Conservation (phyloP, 2,797 vertebrate species). For the Chelon labrosus region DNA sequence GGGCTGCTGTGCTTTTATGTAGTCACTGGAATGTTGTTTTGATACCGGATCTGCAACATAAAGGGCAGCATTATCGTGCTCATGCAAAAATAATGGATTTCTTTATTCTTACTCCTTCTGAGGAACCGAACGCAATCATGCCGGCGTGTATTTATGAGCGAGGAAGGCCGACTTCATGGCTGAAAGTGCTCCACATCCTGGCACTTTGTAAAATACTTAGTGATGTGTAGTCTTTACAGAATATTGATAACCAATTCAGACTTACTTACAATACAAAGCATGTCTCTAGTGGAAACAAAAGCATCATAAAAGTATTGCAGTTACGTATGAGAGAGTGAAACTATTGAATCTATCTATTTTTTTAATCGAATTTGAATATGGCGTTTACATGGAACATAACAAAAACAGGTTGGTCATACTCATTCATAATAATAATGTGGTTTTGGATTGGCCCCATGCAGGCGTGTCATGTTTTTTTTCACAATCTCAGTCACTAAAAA, state of each 20-base stretch:
- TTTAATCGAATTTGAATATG: not conserved
- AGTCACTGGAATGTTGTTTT: conserved; percentile 31
- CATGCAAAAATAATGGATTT: conserved; percentile 3
- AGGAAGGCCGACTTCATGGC: not conserved
- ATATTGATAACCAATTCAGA: not conserved
- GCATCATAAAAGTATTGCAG: not conserved
- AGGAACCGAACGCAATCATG: not conserved
- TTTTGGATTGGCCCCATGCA: not conserved
- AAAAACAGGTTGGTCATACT: not conserved
- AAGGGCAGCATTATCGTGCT: not conserved
- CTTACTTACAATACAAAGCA: not conserved
- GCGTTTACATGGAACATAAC: not conserved
- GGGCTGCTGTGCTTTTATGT: conserved; percentile 11
- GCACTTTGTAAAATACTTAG: not conserved
- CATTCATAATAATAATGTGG: not conserved
- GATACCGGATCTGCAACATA: conserved; percentile 5
- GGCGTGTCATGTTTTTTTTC: too few relatives aligned
- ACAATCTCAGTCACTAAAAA: not conserved
- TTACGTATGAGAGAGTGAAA: not conserved
- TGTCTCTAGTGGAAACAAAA: not conserved
- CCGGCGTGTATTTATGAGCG: not conserved
- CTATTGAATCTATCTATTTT: too few relatives aligned
- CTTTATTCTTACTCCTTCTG: not conserved
- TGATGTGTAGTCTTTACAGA: not conserved
- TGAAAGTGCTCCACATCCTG: not conserved